Conservation (phyloP, 2,797 vertebrate genomes). For the Acrocephalus scirpaceus region DNA sequence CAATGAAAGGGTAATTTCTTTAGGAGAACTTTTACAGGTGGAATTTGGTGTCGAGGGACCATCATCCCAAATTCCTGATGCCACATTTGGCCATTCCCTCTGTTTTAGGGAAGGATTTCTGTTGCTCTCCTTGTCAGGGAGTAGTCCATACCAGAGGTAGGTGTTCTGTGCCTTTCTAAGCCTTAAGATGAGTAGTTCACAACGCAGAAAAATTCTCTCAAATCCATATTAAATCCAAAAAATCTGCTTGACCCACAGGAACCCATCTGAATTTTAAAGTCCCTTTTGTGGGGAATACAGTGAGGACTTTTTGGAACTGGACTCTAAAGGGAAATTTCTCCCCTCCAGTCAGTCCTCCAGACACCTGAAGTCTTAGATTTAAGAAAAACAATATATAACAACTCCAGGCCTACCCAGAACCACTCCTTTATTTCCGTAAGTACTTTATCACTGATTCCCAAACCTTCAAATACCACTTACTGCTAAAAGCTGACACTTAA, state of each 20-base stretch:
- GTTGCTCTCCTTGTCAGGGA: background rate
- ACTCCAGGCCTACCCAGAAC: background rate
- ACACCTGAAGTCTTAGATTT: background rate
- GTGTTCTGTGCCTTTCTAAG: background rate
- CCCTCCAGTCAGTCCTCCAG: background rate
- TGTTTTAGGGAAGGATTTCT: background rate
- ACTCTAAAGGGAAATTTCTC: background rate
- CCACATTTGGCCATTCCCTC: background rate
- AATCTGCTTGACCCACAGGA: background rate
- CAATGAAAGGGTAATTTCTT: background rate
- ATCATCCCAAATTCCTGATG: background rate
- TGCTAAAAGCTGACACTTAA: background rate
- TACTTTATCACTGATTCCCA: background rate
- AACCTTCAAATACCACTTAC: background rate
- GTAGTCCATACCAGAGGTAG: background rate
- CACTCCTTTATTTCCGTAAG: background rate
- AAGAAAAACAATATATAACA: background rate
- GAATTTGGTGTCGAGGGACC: background rate
- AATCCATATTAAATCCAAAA: background rate
- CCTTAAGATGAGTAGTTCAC: background rate
- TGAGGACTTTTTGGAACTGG: background rate
- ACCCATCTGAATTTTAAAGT: background rate
- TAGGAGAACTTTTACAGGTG: background rate
- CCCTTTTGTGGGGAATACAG: background rate
- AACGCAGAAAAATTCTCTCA: background rate